A percentile compares a stretch with the other conserved stretches of the same genome.
These are phyloP conservation scores for Alligator mississippiensis DNA, from an alignment of 2,113 vertebrate genomes.

Conservation along the genomic window DNA sequence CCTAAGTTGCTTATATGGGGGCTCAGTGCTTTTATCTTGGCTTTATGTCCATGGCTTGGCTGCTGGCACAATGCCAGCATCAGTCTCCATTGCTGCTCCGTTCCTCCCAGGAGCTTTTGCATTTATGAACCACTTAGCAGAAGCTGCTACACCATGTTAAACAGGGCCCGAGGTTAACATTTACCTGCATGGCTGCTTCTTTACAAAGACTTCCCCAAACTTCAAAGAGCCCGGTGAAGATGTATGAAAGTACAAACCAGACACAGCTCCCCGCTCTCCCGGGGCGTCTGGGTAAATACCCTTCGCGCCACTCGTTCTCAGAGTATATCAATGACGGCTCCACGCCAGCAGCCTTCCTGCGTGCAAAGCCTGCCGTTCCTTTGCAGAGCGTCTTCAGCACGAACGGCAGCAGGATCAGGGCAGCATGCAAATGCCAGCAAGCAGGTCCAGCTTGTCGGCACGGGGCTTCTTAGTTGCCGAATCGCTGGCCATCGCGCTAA, in stretches of 20 bases:
- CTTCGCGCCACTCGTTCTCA: not conserved
- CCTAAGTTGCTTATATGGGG: rapidly evolving
- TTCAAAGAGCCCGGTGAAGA: constrained; percentile 38
- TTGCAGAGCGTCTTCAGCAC: constrained; percentile 56
- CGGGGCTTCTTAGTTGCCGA: constrained; percentile 16
- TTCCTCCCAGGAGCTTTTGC: not conserved
- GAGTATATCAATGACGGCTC: constrained; percentile 9
- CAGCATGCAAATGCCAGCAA: constrained; percentile 53
- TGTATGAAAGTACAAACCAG: constrained; percentile 1
- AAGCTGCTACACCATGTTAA: not conserved
- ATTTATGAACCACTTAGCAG: not conserved
- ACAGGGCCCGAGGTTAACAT: not conserved
- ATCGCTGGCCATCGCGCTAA: constrained; percentile 15
- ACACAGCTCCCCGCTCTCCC: not conserved
- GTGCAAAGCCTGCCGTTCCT: constrained; percentile 27
- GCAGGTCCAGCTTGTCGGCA: not conserved
- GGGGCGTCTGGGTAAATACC: constrained; percentile 38
- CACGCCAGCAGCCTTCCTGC: not conserved
- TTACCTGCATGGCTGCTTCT: not conserved
- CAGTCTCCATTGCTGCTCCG: not conserved
- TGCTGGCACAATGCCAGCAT: not conserved
- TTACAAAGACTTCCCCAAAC: not conserved
- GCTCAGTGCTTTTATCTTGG: not conserved
- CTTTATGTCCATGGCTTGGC: not conserved
- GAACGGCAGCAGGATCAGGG: constrained; percentile 42